phyloP scores from a whole-genome alignment of 2,113 vertebrate genomes.

The Podarcis cretensis region DNA sequence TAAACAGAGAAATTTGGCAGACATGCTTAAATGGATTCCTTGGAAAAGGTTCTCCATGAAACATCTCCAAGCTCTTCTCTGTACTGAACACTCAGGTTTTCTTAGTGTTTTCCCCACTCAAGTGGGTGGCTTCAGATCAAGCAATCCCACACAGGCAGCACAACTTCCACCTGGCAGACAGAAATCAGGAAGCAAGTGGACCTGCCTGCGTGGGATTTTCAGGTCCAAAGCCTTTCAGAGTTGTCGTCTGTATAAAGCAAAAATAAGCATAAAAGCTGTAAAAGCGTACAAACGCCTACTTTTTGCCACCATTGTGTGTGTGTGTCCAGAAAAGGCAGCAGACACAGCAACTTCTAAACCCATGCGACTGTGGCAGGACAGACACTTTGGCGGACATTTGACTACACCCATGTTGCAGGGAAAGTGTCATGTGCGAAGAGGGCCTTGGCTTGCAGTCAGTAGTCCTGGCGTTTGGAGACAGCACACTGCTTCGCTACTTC shows the following conservation, averaged over 20 bases:
- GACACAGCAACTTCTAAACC: not conserved
- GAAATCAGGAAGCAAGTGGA: not conserved
- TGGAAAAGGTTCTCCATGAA: not conserved
- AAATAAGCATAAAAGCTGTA: not conserved
- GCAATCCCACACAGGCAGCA: not conserved
- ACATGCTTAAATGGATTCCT: not conserved
- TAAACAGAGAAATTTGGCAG: conserved; percentile 3
- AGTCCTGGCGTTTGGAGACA: accelerated
- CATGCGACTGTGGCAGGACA: no score
- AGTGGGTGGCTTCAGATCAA: not conserved
- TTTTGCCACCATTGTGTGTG: no score
- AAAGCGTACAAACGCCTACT: not conserved
- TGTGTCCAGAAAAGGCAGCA: not conserved
- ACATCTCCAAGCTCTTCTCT: conserved; percentile 39
- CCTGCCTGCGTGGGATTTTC: no score
- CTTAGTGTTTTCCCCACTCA: not conserved
- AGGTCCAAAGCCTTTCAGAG: not conserved
- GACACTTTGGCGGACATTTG: not conserved
- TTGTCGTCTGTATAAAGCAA: not conserved
- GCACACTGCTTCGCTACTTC: accelerated
- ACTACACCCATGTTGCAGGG: not conserved
- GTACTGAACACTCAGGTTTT: conserved; percentile 29
- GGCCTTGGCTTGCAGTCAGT: not conserved
- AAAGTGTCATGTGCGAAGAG: not conserved
- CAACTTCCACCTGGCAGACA: no score